These are phyloP conservation scores for Heliconius himera DNA, from an alignment of 1,140 invertebrate genomes.

Conservation along the genomic window DNA sequence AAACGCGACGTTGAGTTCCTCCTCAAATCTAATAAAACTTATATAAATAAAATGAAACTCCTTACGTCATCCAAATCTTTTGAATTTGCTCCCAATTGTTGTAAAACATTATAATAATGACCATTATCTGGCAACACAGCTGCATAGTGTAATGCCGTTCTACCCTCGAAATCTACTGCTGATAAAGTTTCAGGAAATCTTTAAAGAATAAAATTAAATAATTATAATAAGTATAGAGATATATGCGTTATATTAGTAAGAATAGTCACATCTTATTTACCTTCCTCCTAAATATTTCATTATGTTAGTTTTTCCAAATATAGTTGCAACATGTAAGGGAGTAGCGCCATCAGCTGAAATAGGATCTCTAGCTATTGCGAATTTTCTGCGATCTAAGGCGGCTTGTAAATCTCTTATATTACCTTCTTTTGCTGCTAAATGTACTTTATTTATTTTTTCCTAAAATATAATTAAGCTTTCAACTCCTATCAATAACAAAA, in stretches of 20 bases:
- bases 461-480: constrained; percentile 67
- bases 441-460: constrained; percentile 94
- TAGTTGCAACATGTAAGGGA: constrained; percentile 94
- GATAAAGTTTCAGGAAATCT: constrained; percentile 93
- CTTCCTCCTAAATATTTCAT: constrained; percentile 84
- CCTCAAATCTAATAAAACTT: too few relatives aligned
- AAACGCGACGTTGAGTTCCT: too few relatives aligned
- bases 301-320: constrained; percentile 89
- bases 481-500: too few relatives aligned
- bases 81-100: constrained; percentile 92
- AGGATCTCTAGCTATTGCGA: constrained; percentile 92
- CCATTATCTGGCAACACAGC: constrained; percentile 92
- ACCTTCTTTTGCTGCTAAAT: constrained; percentile 92
- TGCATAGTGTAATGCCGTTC: constrained; percentile 96
- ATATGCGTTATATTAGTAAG: not conserved
- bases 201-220: constrained; percentile 1
- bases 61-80: constrained; percentile 92
- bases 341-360: constrained; percentile 93
- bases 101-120: constrained; percentile 92
- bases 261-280: constrained; percentile 42
- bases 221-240: not conserved
- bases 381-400: constrained; percentile 94
- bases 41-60: not conserved
- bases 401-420: constrained; percentile 92
- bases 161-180: constrained; percentile 88